Percentiles rank a stretch among this genome's conserved stretches.
phyloP scores from a whole-genome alignment of 2,113 vertebrate genomes.

The Neogale vison region DNA sequence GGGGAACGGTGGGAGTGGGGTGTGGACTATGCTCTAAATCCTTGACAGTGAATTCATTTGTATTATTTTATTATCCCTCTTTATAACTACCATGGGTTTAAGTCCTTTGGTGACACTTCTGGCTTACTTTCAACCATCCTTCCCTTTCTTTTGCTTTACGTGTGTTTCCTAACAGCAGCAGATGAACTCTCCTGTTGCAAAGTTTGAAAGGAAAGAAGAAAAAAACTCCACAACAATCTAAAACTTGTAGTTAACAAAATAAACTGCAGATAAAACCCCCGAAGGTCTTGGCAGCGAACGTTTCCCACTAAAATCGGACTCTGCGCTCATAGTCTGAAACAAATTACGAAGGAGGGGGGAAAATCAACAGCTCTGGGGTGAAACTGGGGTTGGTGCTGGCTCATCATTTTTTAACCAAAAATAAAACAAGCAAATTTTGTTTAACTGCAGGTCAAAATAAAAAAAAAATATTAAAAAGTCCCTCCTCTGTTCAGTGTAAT shows the following conservation, averaged over 20 bases:
- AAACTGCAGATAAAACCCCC: constrained; percentile 86
- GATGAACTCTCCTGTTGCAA: constrained; percentile 71
- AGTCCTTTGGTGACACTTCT: neutral
- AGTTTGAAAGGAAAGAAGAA: constrained; percentile 60
- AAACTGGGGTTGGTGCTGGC: constrained; percentile 86
- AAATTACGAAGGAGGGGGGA: constrained; percentile 84
- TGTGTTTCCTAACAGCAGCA: constrained; percentile 62
- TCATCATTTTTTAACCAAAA: constrained; percentile 88
- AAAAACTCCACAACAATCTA: constrained; percentile 77
- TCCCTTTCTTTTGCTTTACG: neutral
- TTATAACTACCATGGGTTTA: neutral
- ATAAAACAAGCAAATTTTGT: constrained; percentile 89
- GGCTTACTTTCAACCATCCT: neutral
- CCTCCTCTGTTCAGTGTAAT: constrained; percentile 87
- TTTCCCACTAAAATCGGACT: constrained; percentile 85
- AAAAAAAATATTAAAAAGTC: constrained; percentile 76
- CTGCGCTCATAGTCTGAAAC: constrained; percentile 86
- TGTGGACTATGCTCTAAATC: neutral
- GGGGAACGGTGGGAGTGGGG: constrained; percentile 67
- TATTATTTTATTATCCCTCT: constrained; percentile 12
- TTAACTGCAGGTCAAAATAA: constrained; percentile 88
- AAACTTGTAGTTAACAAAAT: constrained; percentile 87
- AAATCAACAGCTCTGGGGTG: constrained; percentile 88
- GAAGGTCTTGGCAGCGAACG: constrained; percentile 84
- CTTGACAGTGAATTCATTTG: constrained; percentile 13